phyloP scores from a whole-genome alignment of 2,888 invertebrate species.

The Parnassius mnemosyne region DNA sequence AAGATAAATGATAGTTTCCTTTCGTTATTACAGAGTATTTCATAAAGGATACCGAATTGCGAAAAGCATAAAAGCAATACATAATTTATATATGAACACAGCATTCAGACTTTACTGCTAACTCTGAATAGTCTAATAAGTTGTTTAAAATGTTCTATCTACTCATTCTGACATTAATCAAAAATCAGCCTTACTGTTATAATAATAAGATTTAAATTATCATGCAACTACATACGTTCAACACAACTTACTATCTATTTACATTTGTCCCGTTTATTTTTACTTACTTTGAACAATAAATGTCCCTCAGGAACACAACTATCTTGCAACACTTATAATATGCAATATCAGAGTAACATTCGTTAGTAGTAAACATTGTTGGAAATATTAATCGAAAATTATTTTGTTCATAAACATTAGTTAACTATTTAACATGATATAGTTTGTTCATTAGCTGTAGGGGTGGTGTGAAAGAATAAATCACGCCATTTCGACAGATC shows the following conservation, averaged over 20 bases:
- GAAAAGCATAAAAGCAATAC: slow-evolving; percentile 45
- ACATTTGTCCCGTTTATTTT: slow-evolving; percentile 58
- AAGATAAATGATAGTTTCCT: too few species aligned
- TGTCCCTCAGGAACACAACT: slow-evolving; percentile 59
- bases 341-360: slow-evolving; percentile 1
- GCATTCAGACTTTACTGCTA: slow-evolving; percentile 62
- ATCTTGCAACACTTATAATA: slow-evolving; percentile 46
- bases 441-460: too few species aligned
- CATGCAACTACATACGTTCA: slow-evolving; percentile 27
- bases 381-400: too few species aligned
- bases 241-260: slow-evolving; percentile 41
- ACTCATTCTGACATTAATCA: slow-evolving; percentile 17
- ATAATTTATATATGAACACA: slow-evolving; percentile 55
- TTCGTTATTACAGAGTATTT: too few species aligned
- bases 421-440: too few species aligned
- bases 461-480: too few species aligned
- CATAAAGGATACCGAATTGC: slow-evolving; percentile 35
- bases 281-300: slow-evolving; percentile 72
- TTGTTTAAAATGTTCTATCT: slow-evolving; percentile 36
- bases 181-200: slow-evolving; percentile 37
- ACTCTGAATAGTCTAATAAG: slow-evolving; percentile 63
- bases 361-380: too few species aligned
- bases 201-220: slow-evolving; percentile 33
- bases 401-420: too few species aligned
- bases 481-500: too few species aligned